These are phyloP conservation scores for Limnodromus scolopaceus DNA, from an alignment of 2,797 vertebrate genomes.

Conservation along the genomic window DNA sequence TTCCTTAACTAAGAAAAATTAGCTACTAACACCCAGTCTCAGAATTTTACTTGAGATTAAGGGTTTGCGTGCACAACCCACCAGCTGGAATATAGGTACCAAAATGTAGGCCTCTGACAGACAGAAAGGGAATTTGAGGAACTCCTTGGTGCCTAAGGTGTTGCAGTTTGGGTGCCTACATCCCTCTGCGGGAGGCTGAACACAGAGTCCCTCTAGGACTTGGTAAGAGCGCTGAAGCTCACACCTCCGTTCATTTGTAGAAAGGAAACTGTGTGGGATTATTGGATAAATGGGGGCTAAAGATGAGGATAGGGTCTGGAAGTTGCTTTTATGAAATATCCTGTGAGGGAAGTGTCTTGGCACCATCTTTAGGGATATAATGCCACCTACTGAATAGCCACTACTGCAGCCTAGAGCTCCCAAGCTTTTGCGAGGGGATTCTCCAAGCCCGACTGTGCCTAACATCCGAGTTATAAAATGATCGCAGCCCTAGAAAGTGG, in stretches of 20 bases:
- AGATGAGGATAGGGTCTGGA: background rate
- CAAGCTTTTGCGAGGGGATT: background rate
- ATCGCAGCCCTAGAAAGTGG: background rate
- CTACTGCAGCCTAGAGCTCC: background rate
- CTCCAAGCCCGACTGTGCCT: background rate
- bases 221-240: accelerated
- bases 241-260: background rate
- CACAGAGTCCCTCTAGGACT: no score
- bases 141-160: background rate
- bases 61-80: accelerated
- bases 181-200: background rate
- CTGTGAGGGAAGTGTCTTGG: accelerated
- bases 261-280: accelerated
- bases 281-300: background rate
- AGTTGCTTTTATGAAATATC: background rate
- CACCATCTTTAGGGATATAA: conserved; percentile 28
- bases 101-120: background rate
- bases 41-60: background rate
- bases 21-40: background rate
- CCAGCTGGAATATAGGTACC: accelerated
- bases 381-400: conserved; percentile 60
- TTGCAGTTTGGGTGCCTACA: background rate
- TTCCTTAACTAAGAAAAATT: background rate
- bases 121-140: background rate
- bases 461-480: background rate